Conservation (phyloP, 2,888 invertebrate species). For the Petrolisthes manimaculis region DNA sequence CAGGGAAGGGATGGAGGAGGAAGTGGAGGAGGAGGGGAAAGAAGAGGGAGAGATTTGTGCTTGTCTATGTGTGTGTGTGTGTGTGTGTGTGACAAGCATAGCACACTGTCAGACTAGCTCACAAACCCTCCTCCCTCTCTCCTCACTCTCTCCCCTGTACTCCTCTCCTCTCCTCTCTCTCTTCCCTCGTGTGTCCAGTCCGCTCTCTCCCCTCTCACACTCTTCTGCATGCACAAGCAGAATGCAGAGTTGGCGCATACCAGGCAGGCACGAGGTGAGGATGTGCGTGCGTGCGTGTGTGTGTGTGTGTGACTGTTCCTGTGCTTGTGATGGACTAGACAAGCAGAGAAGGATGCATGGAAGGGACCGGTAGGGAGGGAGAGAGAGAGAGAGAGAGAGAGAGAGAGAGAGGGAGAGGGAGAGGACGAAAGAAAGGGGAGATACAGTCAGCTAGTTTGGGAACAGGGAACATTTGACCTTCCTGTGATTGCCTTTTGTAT, state of each 20-base stretch:
- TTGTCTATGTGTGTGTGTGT: conserved; percentile 38
- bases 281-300: conserved; percentile 40
- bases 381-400: conserved; percentile 14
- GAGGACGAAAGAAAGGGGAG: neutral
- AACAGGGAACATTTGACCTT: neutral
- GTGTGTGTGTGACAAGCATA: conserved; percentile 45
- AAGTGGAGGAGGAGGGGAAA: conserved; percentile 14
- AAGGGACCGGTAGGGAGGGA: conserved; percentile 10
- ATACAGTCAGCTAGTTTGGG: too few species aligned
- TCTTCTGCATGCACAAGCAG: conserved; percentile 54
- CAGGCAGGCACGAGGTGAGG: conserved; percentile 38
- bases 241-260: conserved; percentile 54
- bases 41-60: conserved; percentile 42
- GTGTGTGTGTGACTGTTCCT: conserved; percentile 23
- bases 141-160: conserved; percentile 31
- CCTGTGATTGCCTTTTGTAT: neutral
- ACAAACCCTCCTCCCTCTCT: conserved; percentile 37
- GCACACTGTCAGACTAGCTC: conserved; percentile 9
- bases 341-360: conserved; percentile 13
- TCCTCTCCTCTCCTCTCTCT: conserved; percentile 31
- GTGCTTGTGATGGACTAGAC: conserved; percentile 18
- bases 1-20: neutral
- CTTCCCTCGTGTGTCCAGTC: conserved; percentile 30
- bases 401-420: neutral
- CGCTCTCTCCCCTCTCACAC: conserved; percentile 28